Conservation (phyloP, 2,113 vertebrate species). For the Channa argus region DNA sequence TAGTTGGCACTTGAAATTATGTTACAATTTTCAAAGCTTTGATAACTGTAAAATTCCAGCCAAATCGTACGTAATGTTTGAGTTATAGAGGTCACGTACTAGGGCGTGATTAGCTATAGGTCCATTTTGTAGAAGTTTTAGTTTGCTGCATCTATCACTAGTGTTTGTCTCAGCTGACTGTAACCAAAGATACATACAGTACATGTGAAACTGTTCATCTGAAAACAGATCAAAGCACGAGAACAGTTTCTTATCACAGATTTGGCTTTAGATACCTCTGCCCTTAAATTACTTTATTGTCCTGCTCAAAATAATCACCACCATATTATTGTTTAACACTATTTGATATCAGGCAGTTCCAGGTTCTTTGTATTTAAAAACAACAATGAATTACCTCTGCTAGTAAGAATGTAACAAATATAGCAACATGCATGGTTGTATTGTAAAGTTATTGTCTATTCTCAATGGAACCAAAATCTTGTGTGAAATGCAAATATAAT, state of each 20-base stretch:
- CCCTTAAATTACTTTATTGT: conserved; percentile 20
- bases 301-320: conserved; percentile 25
- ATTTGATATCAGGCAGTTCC: conserved; percentile 16
- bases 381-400: conserved; percentile 5
- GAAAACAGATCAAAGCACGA: conserved; percentile 1
- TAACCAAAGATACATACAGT: not conserved
- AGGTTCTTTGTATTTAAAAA: conserved; percentile 9
- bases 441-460: conserved; percentile 13
- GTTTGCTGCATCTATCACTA: conserved; percentile 3
- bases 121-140: not conserved
- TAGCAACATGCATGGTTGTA: conserved; percentile 1
- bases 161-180: not conserved
- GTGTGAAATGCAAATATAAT: conserved; percentile 9
- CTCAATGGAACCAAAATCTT: conserved; percentile 5
- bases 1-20: not conserved
- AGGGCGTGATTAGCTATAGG: not conserved
- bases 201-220: not conserved
- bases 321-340: not conserved
- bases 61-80: no score
- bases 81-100: not conserved
- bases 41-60: not conserved
- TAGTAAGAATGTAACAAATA: conserved; percentile 19
- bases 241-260: conserved; percentile 1
- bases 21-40: not conserved
- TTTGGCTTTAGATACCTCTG: not conserved